Evolutionary conservation across 1,140 invertebrate species (phyloP), one percentile per base, ranked within the genome.

Genomic region (Vanessa tameamea): DNA sequence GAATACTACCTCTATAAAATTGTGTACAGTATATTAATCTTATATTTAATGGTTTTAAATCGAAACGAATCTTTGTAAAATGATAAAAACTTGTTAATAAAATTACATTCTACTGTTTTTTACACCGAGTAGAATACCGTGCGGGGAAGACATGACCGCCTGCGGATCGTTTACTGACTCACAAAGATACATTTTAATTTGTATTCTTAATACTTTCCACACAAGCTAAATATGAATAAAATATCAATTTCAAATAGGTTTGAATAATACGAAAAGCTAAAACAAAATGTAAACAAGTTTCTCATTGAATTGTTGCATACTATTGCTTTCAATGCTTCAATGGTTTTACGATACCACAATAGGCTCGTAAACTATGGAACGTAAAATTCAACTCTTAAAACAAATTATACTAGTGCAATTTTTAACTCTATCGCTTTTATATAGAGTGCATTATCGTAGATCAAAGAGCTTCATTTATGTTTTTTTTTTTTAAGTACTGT

Each of bases 311-410:
- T 55, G 23, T 43, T 47, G 53, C 53, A 6, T 59, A 26, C 43
- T 68, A 47, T 68, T 68, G 15, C 50, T 57, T 43, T 47, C 50
- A 67, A 26, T 14, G n/a, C 48, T 50, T 66, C 50, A 55, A 55
- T 55, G 23, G 66, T 1, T 68, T 57, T 57, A 68, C 66, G 66
- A 68, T 16, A 37, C 37, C 66, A 57, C 31, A 47, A 47, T 57
- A 57, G 26, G 15, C 23, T 68, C 66, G 20, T 68, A 57, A 61
- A 68, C n/a, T 57, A 43, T 20, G 0, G 66, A n/a, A 47, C 53
- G 20, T 57, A 47, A 59, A 57, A 68, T 57, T 68, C 20, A 57
- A 16, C 53, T 57, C 53, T 53, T 0, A 68, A n/a, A 68, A 68
- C 23, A 20, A 26, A 47, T 12, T 57, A 57, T 15, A 9, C 13